A percentile compares a stretch with the other conserved stretches of the same genome.
phyloP scores from a whole-genome alignment of 2,113 vertebrate species.

The Antechinus flavipes region DNA sequence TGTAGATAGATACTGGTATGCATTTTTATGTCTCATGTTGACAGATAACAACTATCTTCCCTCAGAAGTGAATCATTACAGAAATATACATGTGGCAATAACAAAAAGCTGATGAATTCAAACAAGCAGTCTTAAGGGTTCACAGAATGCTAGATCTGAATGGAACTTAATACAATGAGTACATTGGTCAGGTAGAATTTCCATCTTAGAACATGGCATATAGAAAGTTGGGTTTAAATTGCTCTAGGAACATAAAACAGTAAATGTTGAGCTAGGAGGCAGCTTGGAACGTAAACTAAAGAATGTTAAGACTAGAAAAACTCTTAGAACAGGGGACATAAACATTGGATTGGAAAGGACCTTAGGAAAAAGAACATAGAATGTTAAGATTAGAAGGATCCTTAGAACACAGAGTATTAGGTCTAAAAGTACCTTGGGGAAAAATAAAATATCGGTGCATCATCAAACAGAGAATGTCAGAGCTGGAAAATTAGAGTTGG shows the following conservation, averaged over 20 bases:
- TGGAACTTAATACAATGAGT: not conserved
- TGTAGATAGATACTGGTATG: not conserved
- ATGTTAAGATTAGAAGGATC: not conserved
- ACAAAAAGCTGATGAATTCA: not conserved
- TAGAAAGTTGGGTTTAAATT: not conserved
- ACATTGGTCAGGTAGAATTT: not conserved
- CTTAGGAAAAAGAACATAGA: not conserved
- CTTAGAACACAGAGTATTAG: not conserved
- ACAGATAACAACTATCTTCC: not conserved
- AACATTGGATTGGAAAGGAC: not conserved
- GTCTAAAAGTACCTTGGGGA: not conserved
- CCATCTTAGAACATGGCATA: not conserved
- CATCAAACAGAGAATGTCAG: not conserved
- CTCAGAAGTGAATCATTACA: not conserved
- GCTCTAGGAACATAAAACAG: not conserved
- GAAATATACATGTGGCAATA: not conserved
- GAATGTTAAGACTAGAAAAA: not conserved
- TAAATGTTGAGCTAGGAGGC: not conserved
- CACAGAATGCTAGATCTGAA: not conserved
- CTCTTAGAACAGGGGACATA: not conserved
- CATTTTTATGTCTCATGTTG: not conserved
- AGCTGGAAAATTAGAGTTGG: not conserved
- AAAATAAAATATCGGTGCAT: not conserved
- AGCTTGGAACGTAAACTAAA: not conserved
- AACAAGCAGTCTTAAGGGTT: not conserved